These are phyloP conservation scores for Myocastor coypus DNA, from an alignment of 2,113 vertebrate genomes.

Conservation along the genomic window DNA sequence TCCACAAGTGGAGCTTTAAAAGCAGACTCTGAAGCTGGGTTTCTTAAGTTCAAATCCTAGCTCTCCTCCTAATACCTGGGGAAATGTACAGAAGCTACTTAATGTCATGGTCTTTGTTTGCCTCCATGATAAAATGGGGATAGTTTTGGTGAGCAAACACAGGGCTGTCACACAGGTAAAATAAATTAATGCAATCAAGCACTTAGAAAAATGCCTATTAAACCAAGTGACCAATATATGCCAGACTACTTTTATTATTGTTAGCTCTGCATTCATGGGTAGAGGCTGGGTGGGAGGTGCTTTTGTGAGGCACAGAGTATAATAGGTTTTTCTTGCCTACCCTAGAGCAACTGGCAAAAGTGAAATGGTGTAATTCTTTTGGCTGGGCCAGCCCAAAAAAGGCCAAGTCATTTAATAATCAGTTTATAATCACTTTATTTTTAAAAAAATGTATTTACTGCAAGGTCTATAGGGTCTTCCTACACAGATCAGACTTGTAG, in stretches of 20 bases:
- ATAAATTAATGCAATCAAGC: not conserved
- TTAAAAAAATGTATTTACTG: too few relatives aligned
- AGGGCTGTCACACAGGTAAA: not conserved
- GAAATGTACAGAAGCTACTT: not conserved
- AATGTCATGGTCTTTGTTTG: not conserved
- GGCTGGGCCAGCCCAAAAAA: not conserved
- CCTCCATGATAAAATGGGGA: not conserved
- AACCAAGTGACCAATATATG: not conserved
- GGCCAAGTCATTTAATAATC: not conserved
- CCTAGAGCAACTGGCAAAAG: not conserved
- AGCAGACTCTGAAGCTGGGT: not conserved
- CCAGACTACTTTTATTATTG: not conserved
- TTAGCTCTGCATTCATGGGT: not conserved
- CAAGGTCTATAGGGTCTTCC: too few relatives aligned
- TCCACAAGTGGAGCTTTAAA: not conserved
- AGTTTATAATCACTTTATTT: not conserved
- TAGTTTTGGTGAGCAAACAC: not conserved
- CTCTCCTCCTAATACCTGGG: not conserved
- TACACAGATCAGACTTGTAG: too few relatives aligned
- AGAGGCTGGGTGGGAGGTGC: not conserved
- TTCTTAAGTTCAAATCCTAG: not conserved
- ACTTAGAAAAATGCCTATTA: not conserved
- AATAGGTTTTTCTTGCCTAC: not conserved
- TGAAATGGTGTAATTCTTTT: conserved; percentile 43
- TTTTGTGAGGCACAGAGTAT: not conserved